Conservation (phyloP, 2,888 invertebrate species). For the Orthosia incerta region DNA sequence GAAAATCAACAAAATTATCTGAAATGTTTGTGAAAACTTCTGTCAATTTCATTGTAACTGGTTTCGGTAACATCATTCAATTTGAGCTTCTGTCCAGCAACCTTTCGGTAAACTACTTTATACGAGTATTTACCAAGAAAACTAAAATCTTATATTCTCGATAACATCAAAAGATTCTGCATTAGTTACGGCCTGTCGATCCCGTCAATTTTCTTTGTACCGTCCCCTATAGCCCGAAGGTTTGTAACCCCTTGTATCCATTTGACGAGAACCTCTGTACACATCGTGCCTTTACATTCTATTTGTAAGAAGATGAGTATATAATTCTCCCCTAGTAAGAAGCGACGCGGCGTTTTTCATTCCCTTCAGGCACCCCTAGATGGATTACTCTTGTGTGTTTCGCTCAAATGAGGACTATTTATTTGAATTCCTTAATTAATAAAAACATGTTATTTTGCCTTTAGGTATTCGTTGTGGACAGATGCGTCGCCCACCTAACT, state of each 20-base stretch:
- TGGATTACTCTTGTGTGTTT: slow-evolving; percentile 60
- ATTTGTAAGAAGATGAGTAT: slow-evolving; percentile 88
- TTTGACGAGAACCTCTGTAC: slow-evolving; percentile 80
- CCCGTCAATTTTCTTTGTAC: slow-evolving; percentile 78
- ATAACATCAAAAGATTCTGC: slow-evolving; percentile 59
- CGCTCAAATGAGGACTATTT: slow-evolving; percentile 50
- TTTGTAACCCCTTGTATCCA: slow-evolving; percentile 74
- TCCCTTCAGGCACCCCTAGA: slow-evolving; percentile 70
- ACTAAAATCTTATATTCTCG: slow-evolving; percentile 43
- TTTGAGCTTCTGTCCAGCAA: slow-evolving; percentile 41
- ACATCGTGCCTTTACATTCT: slow-evolving; percentile 85
- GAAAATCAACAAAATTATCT: not conserved
- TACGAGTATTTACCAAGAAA: slow-evolving; percentile 45
- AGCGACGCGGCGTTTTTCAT: slow-evolving; percentile 82
- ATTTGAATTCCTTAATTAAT: slow-evolving; percentile 58
- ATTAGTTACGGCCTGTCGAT: slow-evolving; percentile 74
- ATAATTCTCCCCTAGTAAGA: slow-evolving; percentile 84
- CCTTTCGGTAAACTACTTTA: slow-evolving; percentile 5
- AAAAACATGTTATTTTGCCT: slow-evolving; percentile 4
- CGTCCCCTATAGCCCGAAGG: slow-evolving; percentile 78
- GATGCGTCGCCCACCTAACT: not conserved
- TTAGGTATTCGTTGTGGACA: not conserved
- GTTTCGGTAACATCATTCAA: not conserved
- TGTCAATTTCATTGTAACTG: not conserved
- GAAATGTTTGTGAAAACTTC: not conserved